phyloP scores from a whole-genome alignment of 2,888 invertebrate genomes.

The Monoplex corrugatus region DNA sequence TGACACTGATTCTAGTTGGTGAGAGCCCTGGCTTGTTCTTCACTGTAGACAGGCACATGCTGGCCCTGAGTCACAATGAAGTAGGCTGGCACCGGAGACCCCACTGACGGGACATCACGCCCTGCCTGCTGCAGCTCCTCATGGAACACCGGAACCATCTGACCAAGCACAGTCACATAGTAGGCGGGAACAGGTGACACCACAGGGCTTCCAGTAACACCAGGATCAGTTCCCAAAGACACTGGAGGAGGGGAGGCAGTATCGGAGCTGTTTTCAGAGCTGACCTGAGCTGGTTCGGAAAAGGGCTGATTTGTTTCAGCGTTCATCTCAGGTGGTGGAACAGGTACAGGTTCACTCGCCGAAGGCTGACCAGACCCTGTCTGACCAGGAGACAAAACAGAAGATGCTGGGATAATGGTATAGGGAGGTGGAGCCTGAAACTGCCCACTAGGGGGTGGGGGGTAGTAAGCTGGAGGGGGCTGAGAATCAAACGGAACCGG shows the following conservation, averaged over 20 bases:
- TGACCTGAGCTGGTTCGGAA: not conserved
- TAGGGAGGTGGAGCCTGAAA: conserved; percentile 1
- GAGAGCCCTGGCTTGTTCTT: not conserved
- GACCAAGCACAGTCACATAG: conserved; percentile 33
- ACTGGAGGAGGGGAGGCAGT: not conserved
- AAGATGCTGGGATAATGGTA: not conserved
- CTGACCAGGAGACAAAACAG: not conserved
- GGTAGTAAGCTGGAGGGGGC: not conserved
- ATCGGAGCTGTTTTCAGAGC: not conserved
- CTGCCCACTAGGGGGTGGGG: conserved; percentile 21
- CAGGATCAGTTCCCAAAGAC: not conserved
- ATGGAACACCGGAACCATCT: conserved; percentile 35
- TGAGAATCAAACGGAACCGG: not conserved
- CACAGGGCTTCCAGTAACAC: not conserved
- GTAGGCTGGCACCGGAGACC: conserved; percentile 6
- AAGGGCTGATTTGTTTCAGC: not conserved
- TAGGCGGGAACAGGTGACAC: conserved; percentile 23
- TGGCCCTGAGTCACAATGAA: conserved; percentile 42
- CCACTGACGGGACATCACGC: not conserved
- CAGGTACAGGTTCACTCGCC: not conserved
- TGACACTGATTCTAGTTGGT: conserved; percentile 7
- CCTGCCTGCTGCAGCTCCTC: conserved; percentile 41
- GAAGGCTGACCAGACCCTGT: not conserved
- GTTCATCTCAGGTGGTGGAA: not conserved
- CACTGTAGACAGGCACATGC: conserved; percentile 39